A percentile compares a stretch with the other conserved stretches of the same genome.
Conservation (phyloP, 2,888 invertebrate species). For the Pilophorus perplexus region DNA sequence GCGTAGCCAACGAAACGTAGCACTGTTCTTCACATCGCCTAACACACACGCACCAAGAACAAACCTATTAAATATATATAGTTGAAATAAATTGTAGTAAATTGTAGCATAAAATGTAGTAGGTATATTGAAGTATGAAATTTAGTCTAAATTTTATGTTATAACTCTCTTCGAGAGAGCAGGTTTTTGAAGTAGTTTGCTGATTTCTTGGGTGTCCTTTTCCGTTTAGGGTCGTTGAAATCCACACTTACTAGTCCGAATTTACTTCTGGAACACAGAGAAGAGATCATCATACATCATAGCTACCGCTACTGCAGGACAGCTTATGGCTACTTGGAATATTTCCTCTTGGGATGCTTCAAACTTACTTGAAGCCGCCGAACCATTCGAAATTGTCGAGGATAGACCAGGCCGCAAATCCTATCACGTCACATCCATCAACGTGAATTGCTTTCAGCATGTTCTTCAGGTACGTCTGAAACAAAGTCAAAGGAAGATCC, state of each 20-base stretch:
- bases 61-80: too few species aligned
- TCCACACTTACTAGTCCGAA: constrained; percentile 72
- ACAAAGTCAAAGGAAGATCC: constrained; percentile 13
- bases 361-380: constrained; percentile 69
- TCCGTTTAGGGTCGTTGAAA: constrained; percentile 64
- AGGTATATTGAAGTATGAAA: too few species aligned
- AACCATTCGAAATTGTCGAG: constrained; percentile 82
- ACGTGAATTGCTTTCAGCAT: constrained; percentile 57
- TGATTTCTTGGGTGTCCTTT: constrained; percentile 66
- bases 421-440: constrained; percentile 58
- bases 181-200: constrained; percentile 57
- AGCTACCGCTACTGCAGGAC: neutral
- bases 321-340: neutral
- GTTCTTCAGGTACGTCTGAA: constrained; percentile 53
- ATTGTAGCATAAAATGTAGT: too few species aligned
- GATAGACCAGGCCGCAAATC: constrained; percentile 76
- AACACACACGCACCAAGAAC: too few species aligned
- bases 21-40: too few species aligned
- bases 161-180: too few species aligned
- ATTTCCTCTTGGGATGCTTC: neutral
- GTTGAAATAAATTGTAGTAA: too few species aligned
- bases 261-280: constrained; percentile 58
- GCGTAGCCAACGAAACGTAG: too few species aligned
- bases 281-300: neutral
- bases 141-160: too few species aligned